Percentiles rank a stretch among this genome's conserved stretches.
Conservation (phyloP, 1,140 invertebrate species). For the Lepidurus packardi region DNA sequence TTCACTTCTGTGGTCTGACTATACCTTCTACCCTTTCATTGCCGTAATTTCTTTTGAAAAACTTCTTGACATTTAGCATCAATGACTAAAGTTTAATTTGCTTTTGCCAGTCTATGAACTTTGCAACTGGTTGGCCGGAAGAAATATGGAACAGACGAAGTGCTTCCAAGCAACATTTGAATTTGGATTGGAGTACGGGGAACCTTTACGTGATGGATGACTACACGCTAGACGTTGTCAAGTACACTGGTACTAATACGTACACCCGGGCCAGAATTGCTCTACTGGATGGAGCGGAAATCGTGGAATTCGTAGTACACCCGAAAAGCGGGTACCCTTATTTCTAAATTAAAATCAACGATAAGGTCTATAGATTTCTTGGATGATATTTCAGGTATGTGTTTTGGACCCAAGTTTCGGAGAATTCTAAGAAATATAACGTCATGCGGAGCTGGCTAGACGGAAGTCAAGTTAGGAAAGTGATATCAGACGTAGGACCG, state of each 20-base stretch:
- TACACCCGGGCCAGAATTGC: not conserved
- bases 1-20: not conserved
- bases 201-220: slow-evolving; percentile 7
- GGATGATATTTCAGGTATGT: not conserved
- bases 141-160: not conserved
- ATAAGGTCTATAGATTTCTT: not conserved
- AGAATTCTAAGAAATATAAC: not conserved
- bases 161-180: not conserved
- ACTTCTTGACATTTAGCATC: too few species aligned
- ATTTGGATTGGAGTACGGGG: not conserved
- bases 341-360: not conserved
- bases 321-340: not conserved
- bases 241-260: not conserved
- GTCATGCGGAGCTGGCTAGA: not conserved
- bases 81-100: too few species aligned
- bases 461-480: not conserved
- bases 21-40: not conserved
- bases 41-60: not conserved
- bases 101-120: not conserved
- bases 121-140: not conserved
- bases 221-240: not conserved
- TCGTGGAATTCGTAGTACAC: not conserved
- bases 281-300: not conserved
- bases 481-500: not conserved
- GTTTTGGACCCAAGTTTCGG: not conserved